A percentile compares a stretch with the other conserved stretches of the same genome.
phyloP scores from a whole-genome alignment of 2,888 invertebrate genomes.

The Isotomurus palustris region DNA sequence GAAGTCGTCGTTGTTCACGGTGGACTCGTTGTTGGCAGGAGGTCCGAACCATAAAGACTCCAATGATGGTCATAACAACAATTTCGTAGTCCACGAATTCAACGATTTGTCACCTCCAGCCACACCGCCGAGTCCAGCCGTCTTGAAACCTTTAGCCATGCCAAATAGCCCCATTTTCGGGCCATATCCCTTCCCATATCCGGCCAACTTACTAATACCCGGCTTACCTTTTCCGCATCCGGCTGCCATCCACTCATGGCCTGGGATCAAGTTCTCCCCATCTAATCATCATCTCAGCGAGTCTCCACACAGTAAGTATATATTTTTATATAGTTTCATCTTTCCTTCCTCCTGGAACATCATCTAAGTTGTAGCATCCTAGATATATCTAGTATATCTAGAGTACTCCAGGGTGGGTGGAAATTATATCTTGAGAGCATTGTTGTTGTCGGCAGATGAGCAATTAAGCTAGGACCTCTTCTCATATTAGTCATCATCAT shows the following conservation, averaged over 20 bases:
- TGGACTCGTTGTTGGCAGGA: conserved; percentile 41
- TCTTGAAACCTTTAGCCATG: conserved; percentile 44
- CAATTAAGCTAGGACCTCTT: no score
- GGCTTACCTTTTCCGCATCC: conserved; percentile 44
- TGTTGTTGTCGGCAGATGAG: no score
- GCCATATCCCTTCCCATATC: conserved; percentile 43
- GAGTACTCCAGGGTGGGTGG: no score
- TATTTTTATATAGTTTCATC: background rate
- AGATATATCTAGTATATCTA: no score
- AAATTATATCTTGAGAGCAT: no score
- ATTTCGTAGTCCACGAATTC: conserved; percentile 37
- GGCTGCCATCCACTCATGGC: conserved; percentile 40
- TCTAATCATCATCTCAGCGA: conserved; percentile 30
- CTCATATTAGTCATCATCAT: no score
- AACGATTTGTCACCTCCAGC: conserved; percentile 46
- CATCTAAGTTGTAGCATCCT: no score
- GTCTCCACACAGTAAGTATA: conserved; percentile 38
- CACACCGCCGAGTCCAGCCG: conserved; percentile 46
- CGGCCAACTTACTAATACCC: conserved; percentile 44
- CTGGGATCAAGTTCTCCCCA: conserved; percentile 42
- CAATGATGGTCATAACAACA: conserved; percentile 18
- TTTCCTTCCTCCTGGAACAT: no score
- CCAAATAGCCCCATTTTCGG: conserved; percentile 45
- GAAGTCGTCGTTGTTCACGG: conserved; percentile 45
- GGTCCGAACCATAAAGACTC: conserved; percentile 12